Conservation (phyloP, 2,888 invertebrate genomes). For the Hemistola chrysoprasaria region DNA sequence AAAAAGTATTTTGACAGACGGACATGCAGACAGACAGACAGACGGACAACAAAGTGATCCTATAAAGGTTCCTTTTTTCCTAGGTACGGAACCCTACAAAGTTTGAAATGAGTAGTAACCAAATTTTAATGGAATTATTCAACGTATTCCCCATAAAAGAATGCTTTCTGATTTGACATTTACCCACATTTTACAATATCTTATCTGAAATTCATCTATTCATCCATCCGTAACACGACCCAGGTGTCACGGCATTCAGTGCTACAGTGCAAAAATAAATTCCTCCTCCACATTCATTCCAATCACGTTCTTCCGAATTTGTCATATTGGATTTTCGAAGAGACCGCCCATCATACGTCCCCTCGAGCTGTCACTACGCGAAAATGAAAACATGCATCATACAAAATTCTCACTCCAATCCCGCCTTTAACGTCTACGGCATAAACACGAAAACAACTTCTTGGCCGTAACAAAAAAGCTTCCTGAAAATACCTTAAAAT, state of each 20-base stretch:
- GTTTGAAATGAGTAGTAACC: too few relatives aligned
- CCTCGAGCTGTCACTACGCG: constrained; percentile 70
- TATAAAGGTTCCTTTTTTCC: too few relatives aligned
- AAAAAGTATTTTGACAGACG: too few relatives aligned
- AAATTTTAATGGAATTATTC: background rate
- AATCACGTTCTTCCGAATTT: constrained; percentile 80
- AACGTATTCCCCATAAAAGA: constrained; percentile 9
- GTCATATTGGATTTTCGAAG: constrained; percentile 81
- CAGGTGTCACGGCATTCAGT: constrained; percentile 51
- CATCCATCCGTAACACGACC: constrained; percentile 42
- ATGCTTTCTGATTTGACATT: constrained; percentile 22
- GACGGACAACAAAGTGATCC: too few relatives aligned
- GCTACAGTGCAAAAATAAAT: constrained; percentile 63
- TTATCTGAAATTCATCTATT: constrained; percentile 52
- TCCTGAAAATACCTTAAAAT: constrained; percentile 42
- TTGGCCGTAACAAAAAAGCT: constrained; percentile 23
- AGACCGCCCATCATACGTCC: constrained; percentile 65
- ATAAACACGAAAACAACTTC: constrained; percentile 33
- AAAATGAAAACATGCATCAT: constrained; percentile 79
- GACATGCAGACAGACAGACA: too few relatives aligned
- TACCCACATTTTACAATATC: constrained; percentile 32
- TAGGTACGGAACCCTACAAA: too few relatives aligned
- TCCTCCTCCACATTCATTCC: constrained; percentile 66
- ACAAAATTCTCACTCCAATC: constrained; percentile 35
- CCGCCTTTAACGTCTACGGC: constrained; percentile 36